Base-by-base conservation (phyloP, 2,113 vertebrate species). In the Sigmodon hispidus region DNA sequence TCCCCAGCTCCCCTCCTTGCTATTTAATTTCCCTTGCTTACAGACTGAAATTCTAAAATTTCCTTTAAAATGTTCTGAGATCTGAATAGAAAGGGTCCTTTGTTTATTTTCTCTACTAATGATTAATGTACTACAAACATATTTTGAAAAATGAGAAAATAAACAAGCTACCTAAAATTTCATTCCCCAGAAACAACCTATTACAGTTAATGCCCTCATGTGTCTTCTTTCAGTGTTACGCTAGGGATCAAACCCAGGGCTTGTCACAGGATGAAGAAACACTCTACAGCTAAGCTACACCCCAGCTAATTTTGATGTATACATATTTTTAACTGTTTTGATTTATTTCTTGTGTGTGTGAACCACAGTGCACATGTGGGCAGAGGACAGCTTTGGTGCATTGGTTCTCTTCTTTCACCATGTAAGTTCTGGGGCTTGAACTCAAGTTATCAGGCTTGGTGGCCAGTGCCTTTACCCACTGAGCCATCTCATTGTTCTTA, bases 71-170 rank as follows among this genome's bases (percentile, higher is more conserved):
- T 26, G 55, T 75, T 73, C 59, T 19, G 69, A 91, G 63, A 40
- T 31, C 57, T 94, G 7, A 9, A 83, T 89, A 79, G n/a, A 94
- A 94, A 87, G 52, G 0, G 26, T 67, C 69, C n/a, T 83, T 80
- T 69, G 63, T n/a, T 70, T 79, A 16, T 63, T 86, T 36, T 96
- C 34, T n/a, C 36, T 50, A 15, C 19, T 91, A 31, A 89, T 93
- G 72, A 90, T 94, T 48, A 73, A 90, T 70, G 21, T 88, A 88
- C 75, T 87, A n/a, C 1, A 91, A 89, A 45, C 36, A 90, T n/a
- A 90, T 70, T 95, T 40, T 89, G 57, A 50, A 94, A 94, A 96
- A 89, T 89, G 70, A 94, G 76, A 94, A 96, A 91, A 88, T 48
- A 76, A 85, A n/a, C 15, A 81, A 86, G 6, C 67, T 31, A 76